Base-by-base conservation (phyloP, 2,888 invertebrate species). In the Drosophila glabriapex region DNA sequence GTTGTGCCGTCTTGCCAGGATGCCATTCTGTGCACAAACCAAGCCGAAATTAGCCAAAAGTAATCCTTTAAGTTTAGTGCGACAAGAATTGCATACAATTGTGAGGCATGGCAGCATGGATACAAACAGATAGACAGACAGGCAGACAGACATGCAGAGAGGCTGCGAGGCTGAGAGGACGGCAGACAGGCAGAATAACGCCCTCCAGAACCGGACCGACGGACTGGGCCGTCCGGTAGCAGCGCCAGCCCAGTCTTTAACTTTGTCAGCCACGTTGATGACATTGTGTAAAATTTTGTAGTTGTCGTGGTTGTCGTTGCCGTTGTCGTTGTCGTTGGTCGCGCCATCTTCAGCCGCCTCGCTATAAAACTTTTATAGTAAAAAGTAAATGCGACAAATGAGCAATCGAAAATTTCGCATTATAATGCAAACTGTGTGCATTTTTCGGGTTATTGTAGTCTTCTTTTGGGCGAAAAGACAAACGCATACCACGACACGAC, bases 361-460 rank as follows among this genome's bases (percentile, higher is more conserved):
- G 80, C 86, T 69, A 86, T 83, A 87, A 87, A 85, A 88, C 81
- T 89, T 88, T 88, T 87, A 89, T 82, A 83, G 85, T 80, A 85
- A 84, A 87, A 85, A 82, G 88, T 89, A 88, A 89, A 89, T 85
- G 89, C 90, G 88, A 90, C 91, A 90, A 91, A 91, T 91, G 91
- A 91, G 91, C 91, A 91, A 91, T 91, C 91, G 91, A 91, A 91
- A 91, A 89, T 90, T 85, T 91, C 78, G 83, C 82, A 85, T 88
- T 91, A 91, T 91, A 88, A 86, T 90, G 91, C 91, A 89, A 89
- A 87, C 83, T 85, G 85, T 86, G 87, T 89, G 86, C 85, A 88
- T 86, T 89, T 89, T 85, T 85, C 87, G 87, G 87, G 83, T 82
- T 85, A 85, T 85, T 85, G 83, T 86, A 85, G 78, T 83, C 81